Percentiles rank a stretch among this genome's conserved stretches.
Conservation (phyloP, 2,797 vertebrate genomes). For the Simalia tracyae region DNA sequence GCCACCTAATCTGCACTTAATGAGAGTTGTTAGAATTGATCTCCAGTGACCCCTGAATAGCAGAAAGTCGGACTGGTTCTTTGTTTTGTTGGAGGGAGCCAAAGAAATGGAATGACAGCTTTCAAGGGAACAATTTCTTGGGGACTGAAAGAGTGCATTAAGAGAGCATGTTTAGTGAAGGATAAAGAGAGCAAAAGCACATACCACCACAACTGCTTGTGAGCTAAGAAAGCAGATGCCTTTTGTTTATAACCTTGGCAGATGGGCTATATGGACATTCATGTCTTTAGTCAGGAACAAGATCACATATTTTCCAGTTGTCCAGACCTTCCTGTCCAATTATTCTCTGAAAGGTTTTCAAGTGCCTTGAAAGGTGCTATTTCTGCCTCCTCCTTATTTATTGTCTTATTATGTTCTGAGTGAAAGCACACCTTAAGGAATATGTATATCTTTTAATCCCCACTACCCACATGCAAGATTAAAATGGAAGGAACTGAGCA, state of each 20-base stretch:
- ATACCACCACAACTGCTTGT: constrained; percentile 48
- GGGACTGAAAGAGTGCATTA: constrained; percentile 71
- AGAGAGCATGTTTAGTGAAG: constrained; percentile 70
- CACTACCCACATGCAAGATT: background rate
- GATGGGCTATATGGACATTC: constrained; percentile 40
- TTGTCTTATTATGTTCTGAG: background rate
- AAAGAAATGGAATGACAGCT: constrained; percentile 69
- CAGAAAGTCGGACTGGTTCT: constrained; percentile 70
- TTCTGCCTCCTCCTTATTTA: constrained; percentile 2
- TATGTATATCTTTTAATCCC: background rate
- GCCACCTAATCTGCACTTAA: constrained; percentile 69
- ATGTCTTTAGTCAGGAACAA: background rate
- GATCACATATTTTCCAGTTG: constrained; percentile 22
- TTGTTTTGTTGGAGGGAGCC: constrained; percentile 68
- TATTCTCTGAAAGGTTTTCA: background rate
- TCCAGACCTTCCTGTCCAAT: constrained; percentile 2
- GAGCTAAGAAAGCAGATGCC: constrained; percentile 52
- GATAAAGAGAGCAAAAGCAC: constrained; percentile 57
- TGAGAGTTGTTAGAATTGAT: constrained; percentile 71
- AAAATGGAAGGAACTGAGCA: background rate
- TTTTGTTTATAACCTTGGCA: constrained; percentile 54
- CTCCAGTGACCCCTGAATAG: constrained; percentile 70
- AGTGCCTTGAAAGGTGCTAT: background rate
- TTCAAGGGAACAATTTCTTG: constrained; percentile 72
- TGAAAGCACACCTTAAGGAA: background rate